A percentile compares a stretch with the other conserved stretches of the same genome.
Conservation (phyloP, 2,113 vertebrate genomes). For the Stegostoma tigrinum region DNA sequence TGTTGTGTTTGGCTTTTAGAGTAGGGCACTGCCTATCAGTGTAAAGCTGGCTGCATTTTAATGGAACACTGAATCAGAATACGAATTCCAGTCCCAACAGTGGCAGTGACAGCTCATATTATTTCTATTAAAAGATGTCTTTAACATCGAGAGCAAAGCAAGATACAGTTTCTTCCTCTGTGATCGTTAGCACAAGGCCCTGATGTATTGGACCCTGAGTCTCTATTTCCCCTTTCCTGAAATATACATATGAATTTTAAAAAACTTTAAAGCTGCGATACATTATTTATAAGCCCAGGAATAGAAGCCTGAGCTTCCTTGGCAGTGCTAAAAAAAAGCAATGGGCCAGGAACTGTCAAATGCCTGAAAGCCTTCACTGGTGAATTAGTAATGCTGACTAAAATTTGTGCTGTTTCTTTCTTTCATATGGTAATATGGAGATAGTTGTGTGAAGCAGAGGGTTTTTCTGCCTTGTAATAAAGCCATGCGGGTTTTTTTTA, state of each 20-base stretch:
- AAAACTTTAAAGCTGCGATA: background rate
- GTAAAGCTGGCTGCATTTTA: background rate
- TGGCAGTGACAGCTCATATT: background rate
- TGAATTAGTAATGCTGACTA: constrained; percentile 23
- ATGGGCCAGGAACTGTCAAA: constrained; percentile 4
- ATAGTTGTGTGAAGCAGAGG: background rate
- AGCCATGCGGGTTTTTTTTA: background rate
- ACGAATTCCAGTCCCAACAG: background rate
- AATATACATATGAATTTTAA: background rate
- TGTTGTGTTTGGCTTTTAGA: background rate
- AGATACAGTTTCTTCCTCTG: background rate
- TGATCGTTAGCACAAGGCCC: constrained; percentile 1
- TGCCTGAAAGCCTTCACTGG: constrained; percentile 17
- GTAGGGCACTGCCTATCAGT: background rate
- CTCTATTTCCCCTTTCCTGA: background rate
- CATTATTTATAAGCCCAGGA: background rate
- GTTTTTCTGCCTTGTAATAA: background rate
- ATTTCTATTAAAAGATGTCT: background rate
- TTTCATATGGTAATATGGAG: constrained; percentile 15
- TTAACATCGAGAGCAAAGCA: background rate
- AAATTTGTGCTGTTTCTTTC: background rate
- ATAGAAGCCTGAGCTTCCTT: background rate
- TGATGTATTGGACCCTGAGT: too few relatives aligned
- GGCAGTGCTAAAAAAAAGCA: background rate
- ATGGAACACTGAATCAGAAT: background rate